Evolutionary conservation across 2,888 invertebrate genomes (phyloP).

Genomic region (Luperina testacea): DNA sequence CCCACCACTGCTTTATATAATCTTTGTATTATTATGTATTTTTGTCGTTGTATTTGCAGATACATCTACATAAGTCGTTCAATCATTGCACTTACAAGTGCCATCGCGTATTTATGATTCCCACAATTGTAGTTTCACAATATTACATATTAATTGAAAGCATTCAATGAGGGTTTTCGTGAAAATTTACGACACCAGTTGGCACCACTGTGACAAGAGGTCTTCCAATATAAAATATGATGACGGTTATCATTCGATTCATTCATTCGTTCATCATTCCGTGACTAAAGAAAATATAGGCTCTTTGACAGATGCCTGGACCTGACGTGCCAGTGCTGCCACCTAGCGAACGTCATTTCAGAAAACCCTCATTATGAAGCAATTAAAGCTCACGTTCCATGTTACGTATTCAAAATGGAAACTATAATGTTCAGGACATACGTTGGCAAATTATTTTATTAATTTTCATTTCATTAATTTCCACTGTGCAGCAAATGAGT

Average conservation of each 20-base stretch:
- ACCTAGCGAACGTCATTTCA: too few species aligned
- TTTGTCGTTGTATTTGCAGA: neutral
- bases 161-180: too few species aligned
- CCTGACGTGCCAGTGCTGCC: too few species aligned
- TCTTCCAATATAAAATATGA: too few species aligned
- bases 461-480: constrained; percentile 59
- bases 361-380: too few species aligned
- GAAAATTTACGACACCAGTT: too few species aligned
- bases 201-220: too few species aligned
- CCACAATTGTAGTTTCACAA: neutral
- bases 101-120: neutral
- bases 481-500: constrained; percentile 46
- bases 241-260: too few species aligned
- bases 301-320: too few species aligned
- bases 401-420: constrained; percentile 17
- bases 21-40: neutral
- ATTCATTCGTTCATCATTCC: too few species aligned
- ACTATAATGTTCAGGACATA: constrained; percentile 47
- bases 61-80: neutral
- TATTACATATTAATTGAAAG: constrained; percentile 19
- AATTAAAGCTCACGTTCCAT: constrained; percentile 28
- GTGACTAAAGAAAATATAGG: too few species aligned
- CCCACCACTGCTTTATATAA: neutral
- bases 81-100: neutral
- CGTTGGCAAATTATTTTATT: constrained; percentile 53